Percentiles rank a stretch among this genome's conserved stretches.
phyloP scores from a whole-genome alignment of 2,797 vertebrate genomes.

The Coregonus suidteri region DNA sequence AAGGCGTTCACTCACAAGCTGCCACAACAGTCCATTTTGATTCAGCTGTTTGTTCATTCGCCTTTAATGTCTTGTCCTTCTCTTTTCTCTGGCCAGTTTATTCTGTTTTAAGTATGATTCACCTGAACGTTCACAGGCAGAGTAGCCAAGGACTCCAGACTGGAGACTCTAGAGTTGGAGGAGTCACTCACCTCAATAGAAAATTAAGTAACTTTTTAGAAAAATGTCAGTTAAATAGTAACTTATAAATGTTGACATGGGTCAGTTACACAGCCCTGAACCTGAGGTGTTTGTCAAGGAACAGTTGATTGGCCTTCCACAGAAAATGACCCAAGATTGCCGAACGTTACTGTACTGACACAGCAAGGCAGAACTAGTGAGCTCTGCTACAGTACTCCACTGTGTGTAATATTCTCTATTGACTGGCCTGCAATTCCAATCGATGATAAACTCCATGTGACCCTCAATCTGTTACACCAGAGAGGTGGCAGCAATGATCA shows the following conservation, averaged over 20 bases:
- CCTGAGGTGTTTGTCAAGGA: not conserved
- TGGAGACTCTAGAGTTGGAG: not conserved
- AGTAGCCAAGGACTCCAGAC: not conserved
- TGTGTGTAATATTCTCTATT: slow-evolving; percentile 10
- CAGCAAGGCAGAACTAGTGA: not conserved
- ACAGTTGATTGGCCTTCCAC: not conserved
- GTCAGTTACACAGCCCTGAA: not conserved
- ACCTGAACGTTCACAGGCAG: too few species aligned
- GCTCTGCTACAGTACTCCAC: not conserved
- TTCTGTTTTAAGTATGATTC: not conserved
- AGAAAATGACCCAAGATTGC: not conserved
- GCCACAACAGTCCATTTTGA: not conserved
- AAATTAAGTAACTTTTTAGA: too few species aligned
- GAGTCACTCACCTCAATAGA: too few species aligned
- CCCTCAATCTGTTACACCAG: slow-evolving; percentile 54
- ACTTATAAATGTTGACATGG: not conserved
- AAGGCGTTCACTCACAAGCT: not conserved
- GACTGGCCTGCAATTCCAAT: slow-evolving; percentile 30
- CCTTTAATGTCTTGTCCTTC: not conserved
- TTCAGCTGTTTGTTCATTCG: too few species aligned
- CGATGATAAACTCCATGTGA: slow-evolving; percentile 75
- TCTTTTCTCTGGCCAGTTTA: not conserved
- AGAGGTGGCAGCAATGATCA: slow-evolving; percentile 50
- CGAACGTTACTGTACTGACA: not conserved
- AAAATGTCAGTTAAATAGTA: not conserved